A percentile compares a stretch with the other conserved stretches of the same genome.
Evolutionary conservation across 2,888 invertebrate genomes (phyloP).

Genomic region (Allolobophora icterica): DNA sequence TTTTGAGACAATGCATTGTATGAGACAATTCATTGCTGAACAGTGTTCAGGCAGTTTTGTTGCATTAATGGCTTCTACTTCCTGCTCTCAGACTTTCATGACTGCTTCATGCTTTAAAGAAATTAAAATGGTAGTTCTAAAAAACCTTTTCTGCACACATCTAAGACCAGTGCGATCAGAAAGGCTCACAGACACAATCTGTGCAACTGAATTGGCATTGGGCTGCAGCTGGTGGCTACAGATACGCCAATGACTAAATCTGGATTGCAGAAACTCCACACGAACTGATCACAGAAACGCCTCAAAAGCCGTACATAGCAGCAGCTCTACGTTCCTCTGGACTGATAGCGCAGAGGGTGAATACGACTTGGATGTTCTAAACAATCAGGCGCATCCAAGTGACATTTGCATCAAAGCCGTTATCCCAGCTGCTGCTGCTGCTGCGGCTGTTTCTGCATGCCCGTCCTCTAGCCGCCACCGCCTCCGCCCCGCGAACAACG

Average conservation of each 20-base stretch:
- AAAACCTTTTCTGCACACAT: too few species aligned
- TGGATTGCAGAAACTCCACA: neutral
- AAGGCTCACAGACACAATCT: too few species aligned
- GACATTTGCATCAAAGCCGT: slow-evolving; percentile 17
- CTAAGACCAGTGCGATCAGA: too few species aligned
- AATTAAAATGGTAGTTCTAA: neutral
- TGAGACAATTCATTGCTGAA: too few species aligned
- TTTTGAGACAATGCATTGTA: too few species aligned
- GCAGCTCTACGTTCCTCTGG: neutral
- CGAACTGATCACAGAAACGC: neutral
- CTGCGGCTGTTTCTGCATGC: neutral
- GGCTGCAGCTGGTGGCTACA: neutral
- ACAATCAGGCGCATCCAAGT: slow-evolving; percentile 10
- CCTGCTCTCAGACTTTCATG: too few species aligned
- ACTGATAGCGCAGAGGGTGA: neutral
- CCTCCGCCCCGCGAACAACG: slow-evolving; percentile 18
- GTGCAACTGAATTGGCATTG: neutral
- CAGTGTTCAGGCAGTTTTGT: too few species aligned
- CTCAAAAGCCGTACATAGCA: neutral
- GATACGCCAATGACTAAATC: neutral
- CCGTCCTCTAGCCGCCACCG: neutral
- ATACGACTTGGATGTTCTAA: neutral
- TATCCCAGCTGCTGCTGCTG: slow-evolving; percentile 25
- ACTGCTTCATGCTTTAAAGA: too few species aligned
- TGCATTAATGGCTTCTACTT: too few species aligned